A percentile compares a stretch with the other conserved stretches of the same genome.
Conservation (phyloP, 1,140 invertebrate species). For the Vanessa atalanta region DNA sequence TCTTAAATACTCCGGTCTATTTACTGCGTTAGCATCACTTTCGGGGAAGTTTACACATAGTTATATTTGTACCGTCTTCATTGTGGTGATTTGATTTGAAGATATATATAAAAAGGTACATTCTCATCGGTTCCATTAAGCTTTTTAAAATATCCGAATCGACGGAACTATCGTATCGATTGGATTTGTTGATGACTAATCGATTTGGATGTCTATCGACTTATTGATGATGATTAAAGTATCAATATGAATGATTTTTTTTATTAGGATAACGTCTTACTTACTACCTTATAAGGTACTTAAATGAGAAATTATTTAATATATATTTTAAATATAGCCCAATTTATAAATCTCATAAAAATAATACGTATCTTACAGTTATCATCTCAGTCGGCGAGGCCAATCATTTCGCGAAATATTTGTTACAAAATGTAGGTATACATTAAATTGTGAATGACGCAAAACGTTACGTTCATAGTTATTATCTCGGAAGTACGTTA, state of each 20-base stretch:
- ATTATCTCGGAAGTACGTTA: conserved; percentile 43
- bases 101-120: conserved; percentile 24
- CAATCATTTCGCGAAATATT: conserved; percentile 10
- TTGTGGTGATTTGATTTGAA: conserved; percentile 26
- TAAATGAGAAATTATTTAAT: no score
- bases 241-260: no score
- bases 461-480: conserved; percentile 36
- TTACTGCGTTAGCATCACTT: conserved; percentile 45
- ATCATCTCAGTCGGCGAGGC: neutral
- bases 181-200: neutral
- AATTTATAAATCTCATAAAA: neutral
- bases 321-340: neutral
- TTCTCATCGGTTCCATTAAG: neutral
- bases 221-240: neutral
- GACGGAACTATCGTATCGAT: neutral
- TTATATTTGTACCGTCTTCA: conserved; percentile 35
- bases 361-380: neutral
- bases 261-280: no score
- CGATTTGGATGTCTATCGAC: neutral
- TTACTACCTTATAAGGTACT: no score
- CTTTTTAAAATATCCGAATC: neutral
- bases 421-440: neutral
- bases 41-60: conserved; percentile 38
- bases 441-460: conserved; percentile 38
- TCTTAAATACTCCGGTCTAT: conserved; percentile 53